Base-by-base conservation (phyloP, 2,113 vertebrate species). In the Tinamus guttatus region DNA sequence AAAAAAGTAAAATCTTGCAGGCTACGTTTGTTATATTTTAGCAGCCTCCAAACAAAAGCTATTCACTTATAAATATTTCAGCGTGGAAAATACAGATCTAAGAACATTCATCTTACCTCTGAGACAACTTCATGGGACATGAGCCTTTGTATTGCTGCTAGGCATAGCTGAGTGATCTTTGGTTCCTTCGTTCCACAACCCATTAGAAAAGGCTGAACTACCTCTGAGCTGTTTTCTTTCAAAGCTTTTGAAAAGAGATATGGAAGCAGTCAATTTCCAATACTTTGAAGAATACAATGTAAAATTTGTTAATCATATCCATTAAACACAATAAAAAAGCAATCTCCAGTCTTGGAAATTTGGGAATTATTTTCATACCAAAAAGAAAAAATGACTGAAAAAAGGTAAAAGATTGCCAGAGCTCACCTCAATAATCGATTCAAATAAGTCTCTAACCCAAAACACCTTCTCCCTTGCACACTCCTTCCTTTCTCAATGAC, bases 121-220 rank as follows among this genome's bases (percentile, higher is more conserved):
- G 99, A 99, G 64, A 99, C 99, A 56, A 99, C 99, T 98, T 99
- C 99, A 73, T 99, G 99, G 81, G 99, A 99, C 99, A 99, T 99
- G 85, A 99, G 99, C 92, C 99, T 99, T 97, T 99, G 99, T 97
- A 99, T 99, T 94, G 99, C 99, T 52, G 99, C 98, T 94, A 99
- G 97, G 97, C 99, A 99, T 8, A 99, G 98, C 93, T 99, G 99
- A 95, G 99, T 99, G 96, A 99, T 99, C 98, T 99, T 99, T 92
- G 99, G 99, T 97, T 99, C 99, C 97, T 99, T 99, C 96, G 99
- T 99, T 96, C 99, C 99, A 96, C 99, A 99, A 62, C 99, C 99
- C 99, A 99, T 99, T 81, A 99, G 98, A 95, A 99, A 99, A 65
- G 99, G 99, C 87, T 99, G 99, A 94, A 99, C 99, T 74, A 99